phyloP scores from a whole-genome alignment of 2,888 invertebrate genomes.

The Cheilosia urbana region DNA sequence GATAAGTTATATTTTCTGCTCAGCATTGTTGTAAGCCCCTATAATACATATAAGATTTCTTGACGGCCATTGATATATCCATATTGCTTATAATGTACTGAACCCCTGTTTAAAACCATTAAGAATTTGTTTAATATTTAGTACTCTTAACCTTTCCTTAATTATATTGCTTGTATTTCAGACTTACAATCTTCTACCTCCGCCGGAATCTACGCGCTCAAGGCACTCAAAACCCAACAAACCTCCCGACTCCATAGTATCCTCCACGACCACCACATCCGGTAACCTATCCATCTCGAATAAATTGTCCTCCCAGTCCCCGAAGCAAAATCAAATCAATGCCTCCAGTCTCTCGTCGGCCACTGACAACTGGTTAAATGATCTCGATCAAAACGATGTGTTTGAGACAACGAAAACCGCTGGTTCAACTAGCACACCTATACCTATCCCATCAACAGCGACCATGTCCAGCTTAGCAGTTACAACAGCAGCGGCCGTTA shows the following conservation, averaged over 20 bases:
- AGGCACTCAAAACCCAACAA: slow-evolving; percentile 81
- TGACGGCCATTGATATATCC: no score
- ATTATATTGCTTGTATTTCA: slow-evolving; percentile 64
- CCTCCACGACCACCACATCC: slow-evolving; percentile 57
- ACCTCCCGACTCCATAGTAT: slow-evolving; percentile 77
- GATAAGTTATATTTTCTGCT: no score
- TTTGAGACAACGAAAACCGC: slow-evolving; percentile 81
- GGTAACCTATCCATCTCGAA: slow-evolving; percentile 63
- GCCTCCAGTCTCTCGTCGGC: slow-evolving; percentile 41
- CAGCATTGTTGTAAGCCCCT: no score
- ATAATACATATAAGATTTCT: no score
- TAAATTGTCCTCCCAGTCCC: slow-evolving; percentile 64
- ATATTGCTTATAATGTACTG: no score
- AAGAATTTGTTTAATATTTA: no score
- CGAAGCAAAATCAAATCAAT: slow-evolving; percentile 56
- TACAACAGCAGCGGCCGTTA: slow-evolving; percentile 79
- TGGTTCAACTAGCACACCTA: slow-evolving; percentile 63
- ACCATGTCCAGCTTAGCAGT: slow-evolving; percentile 77
- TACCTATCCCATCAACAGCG: slow-evolving; percentile 57
- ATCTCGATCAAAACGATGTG: slow-evolving; percentile 81
- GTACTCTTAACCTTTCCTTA: background rate
- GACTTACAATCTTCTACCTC: slow-evolving; percentile 83
- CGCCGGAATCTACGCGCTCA: slow-evolving; percentile 83
- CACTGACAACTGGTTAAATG: slow-evolving; percentile 81
- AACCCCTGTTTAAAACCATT: no score